Conservation (phyloP, 2,113 vertebrate species). For the Pelmatolapia mariae region DNA sequence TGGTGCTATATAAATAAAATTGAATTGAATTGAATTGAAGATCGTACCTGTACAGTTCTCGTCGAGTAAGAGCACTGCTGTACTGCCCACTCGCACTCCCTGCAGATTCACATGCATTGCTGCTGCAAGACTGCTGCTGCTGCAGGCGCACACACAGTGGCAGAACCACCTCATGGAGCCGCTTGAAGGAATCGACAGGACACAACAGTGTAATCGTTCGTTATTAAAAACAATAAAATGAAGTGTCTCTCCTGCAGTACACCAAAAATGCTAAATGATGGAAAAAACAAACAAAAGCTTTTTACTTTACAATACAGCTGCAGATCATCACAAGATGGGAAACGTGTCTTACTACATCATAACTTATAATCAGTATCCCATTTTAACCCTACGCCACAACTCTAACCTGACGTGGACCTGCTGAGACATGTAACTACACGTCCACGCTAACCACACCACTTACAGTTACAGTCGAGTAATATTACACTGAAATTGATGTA, state of each 20-base stretch:
- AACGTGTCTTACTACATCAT: fast-evolving
- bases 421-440: fast-evolving
- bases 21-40: too few species aligned
- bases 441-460: background rate
- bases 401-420: background rate
- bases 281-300: fast-evolving
- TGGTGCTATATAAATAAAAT: too few species aligned
- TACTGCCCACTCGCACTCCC: conserved; percentile 71
- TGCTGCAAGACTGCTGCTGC: conserved; percentile 70
- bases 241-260: background rate
- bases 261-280: background rate
- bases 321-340: background rate
- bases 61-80: conserved; percentile 68
- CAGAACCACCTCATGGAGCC: conserved; percentile 79
- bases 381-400: fast-evolving
- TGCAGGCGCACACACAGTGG: conserved; percentile 79
- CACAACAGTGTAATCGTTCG: background rate
- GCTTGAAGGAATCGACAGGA: conserved; percentile 52
- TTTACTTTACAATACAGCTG: background rate
- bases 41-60: conserved; percentile 73
- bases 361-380: background rate
- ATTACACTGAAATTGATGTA: background rate
- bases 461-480: background rate
- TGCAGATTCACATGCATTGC: conserved; percentile 22
- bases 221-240: fast-evolving